Percentiles rank a stretch among this genome's conserved stretches.
Evolutionary conservation across 1,140 invertebrate species (phyloP).

Genomic region (Vollenhovia emeryi): DNA sequence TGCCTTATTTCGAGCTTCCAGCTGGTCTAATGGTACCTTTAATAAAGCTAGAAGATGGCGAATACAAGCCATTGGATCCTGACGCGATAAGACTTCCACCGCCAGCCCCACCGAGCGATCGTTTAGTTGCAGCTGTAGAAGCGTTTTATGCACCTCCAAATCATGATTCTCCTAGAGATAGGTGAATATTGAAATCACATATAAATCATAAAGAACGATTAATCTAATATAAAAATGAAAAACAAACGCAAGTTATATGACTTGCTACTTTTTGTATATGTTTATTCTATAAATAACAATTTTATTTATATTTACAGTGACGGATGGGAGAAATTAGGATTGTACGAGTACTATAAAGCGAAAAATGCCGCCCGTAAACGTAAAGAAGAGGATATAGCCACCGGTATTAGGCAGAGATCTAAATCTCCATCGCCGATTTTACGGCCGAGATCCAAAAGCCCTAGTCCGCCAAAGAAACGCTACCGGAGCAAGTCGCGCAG

Average conservation of each 20-base stretch:
- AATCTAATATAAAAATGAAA: neutral
- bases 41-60: conserved; percentile 96
- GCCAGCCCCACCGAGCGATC: conserved; percentile 96
- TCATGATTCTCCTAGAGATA: conserved; percentile 97
- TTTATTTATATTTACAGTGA: conserved; percentile 88
- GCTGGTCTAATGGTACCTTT: conserved; percentile 97
- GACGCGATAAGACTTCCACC: conserved; percentile 95
- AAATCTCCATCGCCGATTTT: conserved; percentile 91
- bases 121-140: conserved; percentile 96
- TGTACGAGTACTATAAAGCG: conserved; percentile 99
- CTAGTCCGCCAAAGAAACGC: conserved; percentile 90
- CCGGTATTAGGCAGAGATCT: conserved; percentile 90
- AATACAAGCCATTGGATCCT: conserved; percentile 96
- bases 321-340: conserved; percentile 98
- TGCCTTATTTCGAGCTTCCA: conserved; percentile 98
- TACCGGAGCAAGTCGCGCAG: conserved; percentile 88
- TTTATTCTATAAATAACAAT: neutral
- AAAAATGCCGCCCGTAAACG: conserved; percentile 96
- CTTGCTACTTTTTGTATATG: neutral
- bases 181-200: conserved; percentile 85
- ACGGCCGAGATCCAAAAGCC: conserved; percentile 88
- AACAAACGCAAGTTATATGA: too few relatives aligned
- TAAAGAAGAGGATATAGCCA: conserved; percentile 93
- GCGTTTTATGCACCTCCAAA: conserved; percentile 97
- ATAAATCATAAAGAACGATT: neutral